Evolutionary conservation across 2,797 vertebrate genomes (phyloP), one percentile per base, ranked within the genome.

Genomic region (Sebastes nivosus): DNA sequence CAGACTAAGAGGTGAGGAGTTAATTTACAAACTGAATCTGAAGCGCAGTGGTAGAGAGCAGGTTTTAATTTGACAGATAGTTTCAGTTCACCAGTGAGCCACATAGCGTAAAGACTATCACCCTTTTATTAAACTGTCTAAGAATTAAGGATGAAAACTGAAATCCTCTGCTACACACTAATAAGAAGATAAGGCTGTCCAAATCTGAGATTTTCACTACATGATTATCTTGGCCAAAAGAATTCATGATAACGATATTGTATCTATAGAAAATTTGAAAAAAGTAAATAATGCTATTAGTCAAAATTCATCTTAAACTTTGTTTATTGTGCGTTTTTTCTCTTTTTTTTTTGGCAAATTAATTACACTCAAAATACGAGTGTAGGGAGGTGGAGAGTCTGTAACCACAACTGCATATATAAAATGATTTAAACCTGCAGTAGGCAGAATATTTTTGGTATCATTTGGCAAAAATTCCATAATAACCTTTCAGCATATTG

Each of bases 11-110:
- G 73, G 46, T 75, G 67, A 79, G 24, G 12, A 63, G 59, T 75
- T 81, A 14, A 63, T 55, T 72, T 65, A 6, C 4, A 76, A 74
- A 76, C 34, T 78, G 22, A 68, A 71, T 64, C 27, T 27, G 16
- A 54, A 30, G n/a, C 54, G 22, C 36, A 46, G 52, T 20, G 20
- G 36, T 46, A 58, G 25, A 16, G 24, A 30, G 54, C 25, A 46
- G 55, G 18, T 36, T 74, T 78, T 29, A 60, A 70, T 79, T 55
- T 81, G 72, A 72, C 42, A 29, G 42, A 22, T 30, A 32, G 63
- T 7, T 76, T 65, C 65, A 67, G 6, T 46, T 29, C 11, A 73
- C 22, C 24, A n/a, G 22, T 13, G 30, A 72, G 27, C 1, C 50
- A 77, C 9, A 8, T 2, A 12, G 22, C 0, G 12, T 12, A 27